Evolutionary conservation across 2,888 invertebrate genomes (phyloP), one percentile per base, ranked within the genome.

Genomic region (Opisthograptis luteolata): DNA sequence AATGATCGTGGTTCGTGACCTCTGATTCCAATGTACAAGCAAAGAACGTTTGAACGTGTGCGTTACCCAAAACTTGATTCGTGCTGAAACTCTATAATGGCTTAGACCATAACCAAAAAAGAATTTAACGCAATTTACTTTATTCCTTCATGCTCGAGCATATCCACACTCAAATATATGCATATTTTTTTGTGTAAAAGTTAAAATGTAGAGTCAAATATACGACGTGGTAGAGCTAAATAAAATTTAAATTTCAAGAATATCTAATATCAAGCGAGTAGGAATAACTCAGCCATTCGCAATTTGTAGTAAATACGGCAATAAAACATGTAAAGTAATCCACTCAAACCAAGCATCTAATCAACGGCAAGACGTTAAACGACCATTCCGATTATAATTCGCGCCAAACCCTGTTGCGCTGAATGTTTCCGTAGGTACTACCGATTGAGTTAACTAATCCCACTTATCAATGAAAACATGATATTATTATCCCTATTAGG

Each of bases 11-110:
- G 55, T 64, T 70, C 70, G 62, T 69, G 73, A 73, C 73, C 71
- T 76, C 73, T 76, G 73, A 71, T 70, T 73, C 62, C 63, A 69
- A 68, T 69, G 64, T 66, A 73, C 68, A 74, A 62, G 74, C 73
- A 75, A 76, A 71, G 64, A 58, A 50, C 64, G 59, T 67, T 60
- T 64, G 51, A 55, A 62, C 62, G 65, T 72, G 62, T 67, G 63
- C 58, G 63, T 68, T 64, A 58, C 49, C 58, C 45, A 45, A 65
- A 70, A 68, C 66, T 65, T 56, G 65, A 66, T 64, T 64, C 39
- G 50, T 43, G 37, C 60, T 55, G 53, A 57, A 57, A 55, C 47
- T 54, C 39, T 48, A 41, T 34, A 53, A 47, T 49, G 34, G 24
- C 41, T 44, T 31, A 40, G 55, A 55, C 42, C 24, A 54, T 63